These are phyloP conservation scores for Lepidurus couesii DNA, from an alignment of 1,140 invertebrate species.

Conservation along the genomic window DNA sequence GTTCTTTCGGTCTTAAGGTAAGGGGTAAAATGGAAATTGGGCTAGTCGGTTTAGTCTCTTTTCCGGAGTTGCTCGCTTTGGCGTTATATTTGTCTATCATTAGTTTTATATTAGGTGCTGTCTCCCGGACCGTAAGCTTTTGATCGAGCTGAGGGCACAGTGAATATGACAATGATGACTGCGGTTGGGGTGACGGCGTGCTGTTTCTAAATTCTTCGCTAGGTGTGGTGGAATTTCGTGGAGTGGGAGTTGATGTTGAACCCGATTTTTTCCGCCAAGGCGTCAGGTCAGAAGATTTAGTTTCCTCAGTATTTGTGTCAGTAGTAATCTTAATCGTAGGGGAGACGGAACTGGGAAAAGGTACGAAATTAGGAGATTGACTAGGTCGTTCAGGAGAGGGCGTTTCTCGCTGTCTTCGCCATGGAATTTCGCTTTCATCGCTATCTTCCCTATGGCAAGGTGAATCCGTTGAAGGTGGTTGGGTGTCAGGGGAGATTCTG, in stretches of 20 bases:
- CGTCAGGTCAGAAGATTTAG: not conserved
- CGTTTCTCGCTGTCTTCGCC: not conserved
- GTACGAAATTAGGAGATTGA: not conserved
- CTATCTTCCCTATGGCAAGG: not conserved
- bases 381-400: not conserved
- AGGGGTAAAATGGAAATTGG: conserved; percentile 49
- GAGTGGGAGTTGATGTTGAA: not conserved
- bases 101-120: conserved; percentile 57
- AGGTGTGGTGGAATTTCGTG: conserved; percentile 24
- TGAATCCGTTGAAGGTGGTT: not conserved
- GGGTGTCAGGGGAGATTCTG: not conserved
- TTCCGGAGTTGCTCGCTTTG: conserved; percentile 51
- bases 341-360: not conserved
- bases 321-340: not conserved
- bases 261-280: conserved; percentile 32
- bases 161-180: conserved; percentile 34
- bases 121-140: conserved; percentile 47
- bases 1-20: conserved; percentile 56
- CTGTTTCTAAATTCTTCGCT: not conserved
- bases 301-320: not conserved
- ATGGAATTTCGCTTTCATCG: not conserved
- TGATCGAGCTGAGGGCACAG: conserved; percentile 35
- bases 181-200: not conserved
- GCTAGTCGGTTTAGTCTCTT: conserved; percentile 41
- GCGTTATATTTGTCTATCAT: conserved; percentile 62